These are phyloP conservation scores for Ectropis grisescens DNA, from an alignment of 1,140 invertebrate species.

Conservation along the genomic window DNA sequence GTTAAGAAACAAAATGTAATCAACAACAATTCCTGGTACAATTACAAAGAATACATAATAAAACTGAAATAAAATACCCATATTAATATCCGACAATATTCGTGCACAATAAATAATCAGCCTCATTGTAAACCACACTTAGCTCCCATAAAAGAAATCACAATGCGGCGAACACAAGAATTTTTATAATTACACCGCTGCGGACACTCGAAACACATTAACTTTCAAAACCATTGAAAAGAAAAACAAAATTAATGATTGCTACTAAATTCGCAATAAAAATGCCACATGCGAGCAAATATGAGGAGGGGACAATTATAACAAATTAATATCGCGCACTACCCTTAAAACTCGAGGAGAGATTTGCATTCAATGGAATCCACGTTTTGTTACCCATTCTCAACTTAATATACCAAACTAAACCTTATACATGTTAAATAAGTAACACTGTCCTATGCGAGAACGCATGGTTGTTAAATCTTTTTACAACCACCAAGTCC, in stretches of 20 bases:
- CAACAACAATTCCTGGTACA: no score
- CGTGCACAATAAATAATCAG: constrained; percentile 8
- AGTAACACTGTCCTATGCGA: no score
- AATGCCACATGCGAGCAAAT: constrained; percentile 66
- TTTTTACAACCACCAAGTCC: constrained; percentile 15
- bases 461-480: constrained; percentile 9
- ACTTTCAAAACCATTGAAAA: constrained; percentile 43
- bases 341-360: constrained; percentile 65
- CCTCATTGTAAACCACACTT: constrained; percentile 42
- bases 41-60: no score
- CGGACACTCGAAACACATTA: constrained; percentile 45
- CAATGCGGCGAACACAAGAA: constrained; percentile 16
- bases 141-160: constrained; percentile 9
- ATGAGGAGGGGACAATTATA: constrained; percentile 62
- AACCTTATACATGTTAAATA: no score
- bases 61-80: constrained; percentile 9
- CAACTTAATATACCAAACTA: constrained; percentile 9
- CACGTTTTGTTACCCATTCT: constrained; percentile 45
- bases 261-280: constrained; percentile 67
- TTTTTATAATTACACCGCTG: constrained; percentile 26
- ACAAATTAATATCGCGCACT: constrained; percentile 67
- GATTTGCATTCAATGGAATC: constrained; percentile 64
- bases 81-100: constrained; percentile 10
- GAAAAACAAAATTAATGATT: constrained; percentile 69
- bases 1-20: no score